Conservation (phyloP, 1,140 invertebrate species). For the Lerema accius region DNA sequence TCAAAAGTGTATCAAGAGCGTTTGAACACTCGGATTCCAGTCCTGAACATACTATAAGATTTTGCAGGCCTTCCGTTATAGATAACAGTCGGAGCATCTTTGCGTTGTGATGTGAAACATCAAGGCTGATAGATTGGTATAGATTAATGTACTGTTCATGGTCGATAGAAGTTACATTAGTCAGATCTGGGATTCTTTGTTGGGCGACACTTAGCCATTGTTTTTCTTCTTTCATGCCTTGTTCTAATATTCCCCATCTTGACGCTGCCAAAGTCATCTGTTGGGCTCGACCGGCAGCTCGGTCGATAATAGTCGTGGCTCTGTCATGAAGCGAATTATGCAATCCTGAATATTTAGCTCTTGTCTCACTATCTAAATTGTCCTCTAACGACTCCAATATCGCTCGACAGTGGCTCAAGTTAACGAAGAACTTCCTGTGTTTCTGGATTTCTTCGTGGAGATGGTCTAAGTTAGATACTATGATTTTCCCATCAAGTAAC, state of each 20-base stretch:
- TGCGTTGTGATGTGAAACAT: constrained; percentile 90
- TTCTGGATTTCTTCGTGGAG: constrained; percentile 94
- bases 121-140: constrained; percentile 90
- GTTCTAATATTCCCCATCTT: constrained; percentile 90
- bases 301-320: constrained; percentile 89
- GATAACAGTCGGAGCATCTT: constrained; percentile 88
- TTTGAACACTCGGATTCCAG: constrained; percentile 88
- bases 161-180: constrained; percentile 89
- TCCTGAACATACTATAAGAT: constrained; percentile 88
- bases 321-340: constrained; percentile 89
- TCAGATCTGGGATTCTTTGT: constrained; percentile 90
- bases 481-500: constrained; percentile 88
- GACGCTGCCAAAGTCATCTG: constrained; percentile 92
- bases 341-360: constrained; percentile 87
- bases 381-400: constrained; percentile 93
- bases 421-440: constrained; percentile 94
- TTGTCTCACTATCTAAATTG: constrained; percentile 91
- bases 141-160: constrained; percentile 92
- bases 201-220: constrained; percentile 92
- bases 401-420: constrained; percentile 91
- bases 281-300: constrained; percentile 90
- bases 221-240: constrained; percentile 91
- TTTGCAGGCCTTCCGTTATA: constrained; percentile 89
- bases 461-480: constrained; percentile 88
- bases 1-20: constrained; percentile 86